Conservation (phyloP, 2,888 invertebrate genomes). For the Papilio gigon region DNA sequence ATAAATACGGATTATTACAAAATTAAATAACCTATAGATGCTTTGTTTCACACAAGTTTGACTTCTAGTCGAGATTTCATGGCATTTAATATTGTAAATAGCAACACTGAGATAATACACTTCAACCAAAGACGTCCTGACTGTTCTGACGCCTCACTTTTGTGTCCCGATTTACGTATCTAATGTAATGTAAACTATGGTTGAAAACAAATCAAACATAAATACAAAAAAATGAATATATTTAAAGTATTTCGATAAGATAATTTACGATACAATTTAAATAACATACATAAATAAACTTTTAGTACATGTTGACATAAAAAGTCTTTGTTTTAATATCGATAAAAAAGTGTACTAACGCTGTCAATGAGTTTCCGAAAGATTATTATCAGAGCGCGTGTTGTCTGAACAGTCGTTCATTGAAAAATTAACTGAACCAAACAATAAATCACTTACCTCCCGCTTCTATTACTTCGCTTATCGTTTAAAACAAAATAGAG, state of each 20-base stretch:
- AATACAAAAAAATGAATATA: background rate
- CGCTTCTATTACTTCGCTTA: constrained; percentile 70
- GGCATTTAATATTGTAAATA: no score
- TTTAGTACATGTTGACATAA: constrained; percentile 41
- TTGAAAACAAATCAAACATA: background rate
- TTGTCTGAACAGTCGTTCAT: constrained; percentile 55
- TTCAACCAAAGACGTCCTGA: no score
- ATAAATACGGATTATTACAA: no score
- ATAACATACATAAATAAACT: constrained; percentile 41
- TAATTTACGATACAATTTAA: constrained; percentile 41
- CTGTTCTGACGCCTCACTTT: no score
- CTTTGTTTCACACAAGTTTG: no score
- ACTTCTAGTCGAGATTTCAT: no score
- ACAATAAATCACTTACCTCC: constrained; percentile 57
- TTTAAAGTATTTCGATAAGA: constrained; percentile 18
- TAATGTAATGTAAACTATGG: no score
- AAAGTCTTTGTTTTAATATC: constrained; percentile 41
- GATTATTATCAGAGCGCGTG: constrained; percentile 44
- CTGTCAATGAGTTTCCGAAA: constrained; percentile 46
- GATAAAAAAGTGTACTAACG: constrained; percentile 47
- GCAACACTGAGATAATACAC: no score
- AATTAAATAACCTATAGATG: no score
- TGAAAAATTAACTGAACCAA: constrained; percentile 57
- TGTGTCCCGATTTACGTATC: no score
- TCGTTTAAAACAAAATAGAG: constrained; percentile 63